These are phyloP conservation scores for Silurus meridionalis DNA, from an alignment of 2,113 vertebrate genomes.

Conservation along the genomic window DNA sequence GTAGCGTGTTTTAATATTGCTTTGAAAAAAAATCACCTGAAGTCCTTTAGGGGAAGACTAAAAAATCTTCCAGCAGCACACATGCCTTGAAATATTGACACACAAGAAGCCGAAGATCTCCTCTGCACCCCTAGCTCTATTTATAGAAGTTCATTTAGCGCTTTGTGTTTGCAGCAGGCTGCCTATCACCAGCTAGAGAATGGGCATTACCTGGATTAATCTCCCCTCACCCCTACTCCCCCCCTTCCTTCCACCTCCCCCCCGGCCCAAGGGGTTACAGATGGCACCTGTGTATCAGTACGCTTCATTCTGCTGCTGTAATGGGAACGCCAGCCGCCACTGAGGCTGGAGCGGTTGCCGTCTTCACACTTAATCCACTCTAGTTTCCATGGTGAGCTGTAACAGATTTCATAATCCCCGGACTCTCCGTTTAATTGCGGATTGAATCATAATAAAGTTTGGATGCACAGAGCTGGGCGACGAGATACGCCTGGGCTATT, in stretches of 20 bases:
- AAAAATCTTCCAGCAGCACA: constrained; percentile 18
- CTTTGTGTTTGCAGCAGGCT: constrained; percentile 48
- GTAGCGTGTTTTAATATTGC: not conserved
- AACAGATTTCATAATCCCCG: constrained; percentile 50
- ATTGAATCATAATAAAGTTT: constrained; percentile 53
- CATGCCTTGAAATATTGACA: constrained; percentile 12
- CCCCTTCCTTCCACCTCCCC: too few relatives aligned
- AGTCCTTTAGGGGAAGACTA: not conserved
- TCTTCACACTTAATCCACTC: constrained; percentile 39
- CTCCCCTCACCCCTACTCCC: not conserved
- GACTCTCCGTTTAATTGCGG: constrained; percentile 48
- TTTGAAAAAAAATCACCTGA: constrained; percentile 7
- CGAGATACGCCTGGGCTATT: constrained; percentile 41
- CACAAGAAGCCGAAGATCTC: constrained; percentile 26
- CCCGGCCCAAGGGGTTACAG: constrained; percentile 30
- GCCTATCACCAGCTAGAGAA: constrained; percentile 30
- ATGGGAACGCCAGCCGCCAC: constrained; percentile 23
- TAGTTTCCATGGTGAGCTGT: constrained; percentile 53
- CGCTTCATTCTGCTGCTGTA: constrained; percentile 31
- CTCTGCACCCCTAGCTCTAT: constrained; percentile 45
- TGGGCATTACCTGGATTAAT: constrained; percentile 47
- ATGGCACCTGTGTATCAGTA: constrained; percentile 37
- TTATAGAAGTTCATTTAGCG: constrained; percentile 58
- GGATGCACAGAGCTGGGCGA: constrained; percentile 40
- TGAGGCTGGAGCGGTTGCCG: constrained; percentile 4